A percentile compares a stretch with the other conserved stretches of the same genome.
Conservation (phyloP, 2,888 invertebrate genomes). For the Leptodirus hochenwartii region DNA sequence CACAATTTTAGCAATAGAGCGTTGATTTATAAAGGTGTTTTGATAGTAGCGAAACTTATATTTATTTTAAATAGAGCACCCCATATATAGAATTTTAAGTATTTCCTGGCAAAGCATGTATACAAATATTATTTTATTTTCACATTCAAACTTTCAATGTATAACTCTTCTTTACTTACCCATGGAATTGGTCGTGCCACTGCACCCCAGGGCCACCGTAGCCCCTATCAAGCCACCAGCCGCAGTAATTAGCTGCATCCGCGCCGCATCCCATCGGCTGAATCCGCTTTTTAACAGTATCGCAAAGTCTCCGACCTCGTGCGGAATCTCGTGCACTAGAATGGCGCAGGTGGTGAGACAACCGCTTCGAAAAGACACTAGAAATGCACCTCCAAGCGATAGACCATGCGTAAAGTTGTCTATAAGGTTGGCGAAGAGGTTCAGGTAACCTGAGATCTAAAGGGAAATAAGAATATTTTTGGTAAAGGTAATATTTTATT, state of each 20-base stretch:
- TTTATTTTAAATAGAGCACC: no score
- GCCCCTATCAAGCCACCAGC: constrained; percentile 80
- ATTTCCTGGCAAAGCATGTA: no score
- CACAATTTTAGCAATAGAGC: no score
- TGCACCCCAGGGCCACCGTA: constrained; percentile 63
- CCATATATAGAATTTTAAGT: no score
- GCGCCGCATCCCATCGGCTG: constrained; percentile 83
- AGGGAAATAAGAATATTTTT: constrained; percentile 14
- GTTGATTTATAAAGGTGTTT: no score
- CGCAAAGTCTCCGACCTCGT: constrained; percentile 98
- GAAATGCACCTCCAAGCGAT: constrained; percentile 93
- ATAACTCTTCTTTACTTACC: constrained; percentile 36
- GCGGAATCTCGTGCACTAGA: constrained; percentile 90
- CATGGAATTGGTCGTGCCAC: constrained; percentile 61
- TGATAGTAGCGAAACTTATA: no score
- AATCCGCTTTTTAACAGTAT: constrained; percentile 87
- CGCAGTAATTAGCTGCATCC: constrained; percentile 84
- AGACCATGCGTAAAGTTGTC: constrained; percentile 98
- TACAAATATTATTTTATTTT: no score
- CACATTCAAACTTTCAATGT: no score
- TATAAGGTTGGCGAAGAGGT: constrained; percentile 88
- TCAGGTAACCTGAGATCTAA: constrained; percentile 78
- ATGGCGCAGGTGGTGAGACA: constrained; percentile 87
- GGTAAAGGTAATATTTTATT: background rate
- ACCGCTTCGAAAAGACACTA: constrained; percentile 81